Evolutionary conservation across 2,888 invertebrate species (phyloP).

Genomic region (Perizoma flavofasciatum): DNA sequence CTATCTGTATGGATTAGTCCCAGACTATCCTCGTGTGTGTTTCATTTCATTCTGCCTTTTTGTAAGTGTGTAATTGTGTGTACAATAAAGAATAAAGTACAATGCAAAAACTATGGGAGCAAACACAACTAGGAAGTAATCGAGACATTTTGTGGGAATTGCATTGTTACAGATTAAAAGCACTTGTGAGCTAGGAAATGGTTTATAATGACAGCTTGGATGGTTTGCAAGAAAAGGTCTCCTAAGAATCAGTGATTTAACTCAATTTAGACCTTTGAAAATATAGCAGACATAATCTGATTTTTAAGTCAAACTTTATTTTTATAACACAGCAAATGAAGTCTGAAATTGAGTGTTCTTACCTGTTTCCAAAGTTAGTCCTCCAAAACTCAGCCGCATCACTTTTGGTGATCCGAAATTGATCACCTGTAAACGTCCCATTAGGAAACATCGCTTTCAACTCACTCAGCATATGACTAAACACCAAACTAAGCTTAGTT

Average conservation of each 20-base stretch:
- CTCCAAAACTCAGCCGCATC: slow-evolving; percentile 99
- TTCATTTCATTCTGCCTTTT: too few species aligned
- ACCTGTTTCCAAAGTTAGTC: slow-evolving; percentile 98
- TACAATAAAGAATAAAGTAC: slow-evolving; percentile 9
- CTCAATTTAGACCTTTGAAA: too few species aligned
- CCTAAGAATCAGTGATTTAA: too few species aligned
- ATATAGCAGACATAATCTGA: too few species aligned
- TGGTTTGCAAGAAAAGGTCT: too few species aligned
- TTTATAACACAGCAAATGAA: too few species aligned
- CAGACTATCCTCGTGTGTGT: too few species aligned
- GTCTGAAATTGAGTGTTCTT: slow-evolving; percentile 46
- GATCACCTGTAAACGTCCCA: slow-evolving; percentile 97
- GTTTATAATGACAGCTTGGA: slow-evolving; percentile 1
- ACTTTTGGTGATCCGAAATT: slow-evolving; percentile 99
- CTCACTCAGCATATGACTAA: slow-evolving; percentile 99
- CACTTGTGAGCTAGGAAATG: slow-evolving; percentile 3
- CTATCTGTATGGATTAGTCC: too few species aligned
- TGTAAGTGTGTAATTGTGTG: too few species aligned
- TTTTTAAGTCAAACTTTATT: too few species aligned
- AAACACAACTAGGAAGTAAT: slow-evolving; percentile 18
- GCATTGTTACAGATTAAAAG: slow-evolving; percentile 7
- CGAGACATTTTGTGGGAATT: slow-evolving; percentile 19
- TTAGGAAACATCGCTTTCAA: slow-evolving; percentile 99
- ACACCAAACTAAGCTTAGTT: slow-evolving; percentile 98
- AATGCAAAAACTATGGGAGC: slow-evolving; percentile 26